phyloP scores from a whole-genome alignment of 2,797 vertebrate species.

The Oophaga sylvatica region DNA sequence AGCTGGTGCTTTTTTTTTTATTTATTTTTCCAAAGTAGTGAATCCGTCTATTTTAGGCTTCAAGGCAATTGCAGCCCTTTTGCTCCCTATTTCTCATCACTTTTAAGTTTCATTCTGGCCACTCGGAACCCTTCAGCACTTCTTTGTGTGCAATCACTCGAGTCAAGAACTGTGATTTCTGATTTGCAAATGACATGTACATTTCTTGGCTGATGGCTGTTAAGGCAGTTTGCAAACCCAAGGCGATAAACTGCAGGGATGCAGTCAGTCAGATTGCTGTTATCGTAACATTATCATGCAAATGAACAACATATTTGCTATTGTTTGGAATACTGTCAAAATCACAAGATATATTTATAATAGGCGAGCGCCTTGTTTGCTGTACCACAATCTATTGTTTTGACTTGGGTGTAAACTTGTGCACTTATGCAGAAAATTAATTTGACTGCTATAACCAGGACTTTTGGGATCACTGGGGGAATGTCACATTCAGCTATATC shows the following conservation, averaged over 20 bases:
- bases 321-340: conserved; percentile 68
- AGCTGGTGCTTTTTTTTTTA: conserved; percentile 72
- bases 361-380: conserved; percentile 21
- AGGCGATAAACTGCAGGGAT: conserved; percentile 77
- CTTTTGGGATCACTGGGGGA: too few species aligned
- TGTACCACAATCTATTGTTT: not conserved
- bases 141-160: conserved; percentile 90
- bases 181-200: conserved; percentile 95
- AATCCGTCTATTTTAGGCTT: conserved; percentile 87
- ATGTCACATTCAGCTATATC: too few species aligned
- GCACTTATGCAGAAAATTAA: not conserved
- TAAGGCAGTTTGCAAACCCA: conserved; percentile 80
- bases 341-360: conserved; percentile 56
- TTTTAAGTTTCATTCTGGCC: conserved; percentile 90
- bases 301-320: conserved; percentile 71
- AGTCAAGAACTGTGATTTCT: conserved; percentile 90
- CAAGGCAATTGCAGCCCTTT: conserved; percentile 88
- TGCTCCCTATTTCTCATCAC: conserved; percentile 89
- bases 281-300: conserved; percentile 75
- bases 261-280: conserved; percentile 70
- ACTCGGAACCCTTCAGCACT: conserved; percentile 88
- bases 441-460: not conserved
- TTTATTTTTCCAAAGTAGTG: conserved; percentile 77
- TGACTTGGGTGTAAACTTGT: not conserved
- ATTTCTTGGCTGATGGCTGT: conserved; percentile 86